phyloP scores from a whole-genome alignment of 2,888 invertebrate genomes.

The Tipula unca region DNA sequence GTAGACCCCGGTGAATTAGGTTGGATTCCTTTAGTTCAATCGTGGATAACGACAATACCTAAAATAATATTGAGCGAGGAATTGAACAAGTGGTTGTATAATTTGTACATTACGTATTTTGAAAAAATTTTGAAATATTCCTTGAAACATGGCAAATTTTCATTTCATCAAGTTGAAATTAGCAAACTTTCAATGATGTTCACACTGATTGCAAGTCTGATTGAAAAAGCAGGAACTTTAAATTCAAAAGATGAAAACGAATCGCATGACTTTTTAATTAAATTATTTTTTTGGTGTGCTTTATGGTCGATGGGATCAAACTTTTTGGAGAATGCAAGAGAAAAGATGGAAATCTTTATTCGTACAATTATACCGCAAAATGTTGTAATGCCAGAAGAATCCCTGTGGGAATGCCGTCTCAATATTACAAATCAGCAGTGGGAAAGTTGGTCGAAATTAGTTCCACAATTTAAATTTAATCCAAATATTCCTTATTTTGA shows the following conservation, averaged over 20 bases:
- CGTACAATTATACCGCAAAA: conserved; percentile 44
- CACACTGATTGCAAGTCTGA: conserved; percentile 58
- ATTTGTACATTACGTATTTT: conserved; percentile 57
- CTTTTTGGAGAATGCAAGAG: conserved; percentile 58
- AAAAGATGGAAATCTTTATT: conserved; percentile 59
- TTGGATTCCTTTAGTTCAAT: conserved; percentile 69
- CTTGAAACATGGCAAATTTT: conserved; percentile 57
- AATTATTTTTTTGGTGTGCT: conserved; percentile 72
- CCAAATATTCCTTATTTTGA: conserved; percentile 71
- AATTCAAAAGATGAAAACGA: conserved; percentile 43
- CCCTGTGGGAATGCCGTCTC: conserved; percentile 69
- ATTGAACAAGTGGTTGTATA: conserved; percentile 54
- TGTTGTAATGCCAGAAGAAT: conserved; percentile 61
- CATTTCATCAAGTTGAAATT: conserved; percentile 76
- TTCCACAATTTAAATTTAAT: conserved; percentile 65
- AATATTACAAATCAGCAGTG: conserved; percentile 60
- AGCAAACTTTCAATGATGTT: conserved; percentile 74
- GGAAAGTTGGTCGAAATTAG: conserved; percentile 70
- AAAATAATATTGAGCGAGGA: conserved; percentile 47
- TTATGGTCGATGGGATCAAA: conserved; percentile 86
- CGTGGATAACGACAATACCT: conserved; percentile 58
- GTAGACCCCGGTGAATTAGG: conserved; percentile 76
- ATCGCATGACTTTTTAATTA: conserved; percentile 56
- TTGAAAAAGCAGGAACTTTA: conserved; percentile 53
- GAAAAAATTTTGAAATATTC: conserved; percentile 58